Evolutionary conservation across 1,140 invertebrate species (phyloP).

Genomic region (Drosophila neocordata): DNA sequence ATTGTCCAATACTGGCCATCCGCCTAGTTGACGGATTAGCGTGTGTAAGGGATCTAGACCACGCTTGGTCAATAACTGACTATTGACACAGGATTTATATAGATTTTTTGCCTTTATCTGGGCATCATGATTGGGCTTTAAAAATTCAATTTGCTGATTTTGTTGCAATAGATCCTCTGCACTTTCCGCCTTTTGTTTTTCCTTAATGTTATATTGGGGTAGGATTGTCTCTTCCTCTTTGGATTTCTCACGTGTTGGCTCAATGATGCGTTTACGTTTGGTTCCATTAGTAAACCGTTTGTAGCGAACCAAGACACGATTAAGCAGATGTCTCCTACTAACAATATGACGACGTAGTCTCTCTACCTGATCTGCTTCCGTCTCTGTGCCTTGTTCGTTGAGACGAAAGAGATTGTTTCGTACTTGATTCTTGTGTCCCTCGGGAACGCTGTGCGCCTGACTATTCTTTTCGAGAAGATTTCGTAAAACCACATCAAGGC

Average conservation of each 20-base stretch:
- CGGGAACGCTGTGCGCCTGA: constrained; percentile 5
- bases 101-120: constrained; percentile 90
- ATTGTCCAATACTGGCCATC: constrained; percentile 91
- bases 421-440: constrained; percentile 34
- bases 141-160: constrained; percentile 20
- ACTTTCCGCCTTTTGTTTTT: constrained; percentile 22
- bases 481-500: constrained; percentile 87
- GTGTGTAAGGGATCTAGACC: constrained; percentile 88
- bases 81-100: constrained; percentile 93
- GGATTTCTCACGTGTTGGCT: constrained; percentile 45
- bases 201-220: constrained; percentile 5
- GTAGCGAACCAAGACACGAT: constrained; percentile 61
- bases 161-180: background rate
- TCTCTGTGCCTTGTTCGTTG: constrained; percentile 49
- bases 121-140: constrained; percentile 83
- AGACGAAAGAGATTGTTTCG: constrained; percentile 55
- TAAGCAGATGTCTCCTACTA: constrained; percentile 51
- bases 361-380: constrained; percentile 39
- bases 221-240: constrained; percentile 45
- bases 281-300: constrained; percentile 55
- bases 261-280: constrained; percentile 56
- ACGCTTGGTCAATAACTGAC: constrained; percentile 87
- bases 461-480: constrained; percentile 85
- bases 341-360: constrained; percentile 61
- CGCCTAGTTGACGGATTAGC: constrained; percentile 89